These are phyloP conservation scores for Saccostrea cuccullata DNA, from an alignment of 1,140 invertebrate genomes.

Conservation along the genomic window DNA sequence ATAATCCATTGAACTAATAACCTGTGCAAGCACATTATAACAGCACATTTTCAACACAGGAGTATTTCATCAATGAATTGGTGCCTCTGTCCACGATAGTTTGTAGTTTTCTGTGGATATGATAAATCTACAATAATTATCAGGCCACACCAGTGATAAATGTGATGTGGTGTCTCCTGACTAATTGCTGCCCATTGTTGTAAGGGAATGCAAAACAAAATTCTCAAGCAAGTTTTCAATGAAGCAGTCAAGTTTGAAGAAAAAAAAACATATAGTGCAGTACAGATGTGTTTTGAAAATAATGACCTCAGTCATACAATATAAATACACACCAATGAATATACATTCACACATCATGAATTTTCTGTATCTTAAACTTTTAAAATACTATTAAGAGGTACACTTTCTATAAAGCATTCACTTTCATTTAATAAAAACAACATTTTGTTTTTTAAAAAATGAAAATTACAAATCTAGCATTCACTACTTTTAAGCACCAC, in stretches of 20 bases:
- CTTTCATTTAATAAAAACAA: too few relatives aligned
- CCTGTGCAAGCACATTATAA: not conserved
- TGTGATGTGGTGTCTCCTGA: conserved; percentile 7
- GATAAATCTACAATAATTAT: not conserved
- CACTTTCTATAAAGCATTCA: too few relatives aligned
- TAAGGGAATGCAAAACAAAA: conserved; percentile 27
- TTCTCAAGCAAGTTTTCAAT: not conserved
- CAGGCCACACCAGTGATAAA: not conserved
- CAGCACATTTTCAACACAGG: not conserved
- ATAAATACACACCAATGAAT: not conserved
- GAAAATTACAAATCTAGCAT: too few relatives aligned
- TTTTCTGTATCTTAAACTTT: not conserved
- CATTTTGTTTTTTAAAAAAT: too few relatives aligned
- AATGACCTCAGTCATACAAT: not conserved
- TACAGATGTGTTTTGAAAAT: not conserved
- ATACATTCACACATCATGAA: not conserved
- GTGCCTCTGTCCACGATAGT: conserved; percentile 1
- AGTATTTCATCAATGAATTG: not conserved
- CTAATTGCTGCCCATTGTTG: not conserved
- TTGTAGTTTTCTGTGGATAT: not conserved
- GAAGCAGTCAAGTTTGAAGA: not conserved
- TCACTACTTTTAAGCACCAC: conserved; percentile 1
- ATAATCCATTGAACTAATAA: not conserved
- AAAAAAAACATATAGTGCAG: not conserved
- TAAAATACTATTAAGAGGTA: not conserved